Evolutionary conservation across 1,140 invertebrate species (phyloP).

Genomic region (Lordiphosa clarofinis): DNA sequence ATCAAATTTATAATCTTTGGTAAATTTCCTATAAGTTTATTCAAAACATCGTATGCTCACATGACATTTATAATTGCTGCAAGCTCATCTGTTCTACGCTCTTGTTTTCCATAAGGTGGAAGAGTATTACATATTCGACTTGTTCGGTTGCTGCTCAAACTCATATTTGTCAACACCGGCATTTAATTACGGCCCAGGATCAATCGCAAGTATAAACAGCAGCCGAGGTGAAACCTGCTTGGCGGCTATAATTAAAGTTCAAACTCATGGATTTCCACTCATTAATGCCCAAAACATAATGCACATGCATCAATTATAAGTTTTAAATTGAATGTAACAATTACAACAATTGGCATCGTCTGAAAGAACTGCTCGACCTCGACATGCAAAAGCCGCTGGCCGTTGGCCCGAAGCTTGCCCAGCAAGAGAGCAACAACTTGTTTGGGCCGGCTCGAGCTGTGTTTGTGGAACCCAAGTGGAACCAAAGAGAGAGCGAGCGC

Average conservation of each 20-base stretch:
- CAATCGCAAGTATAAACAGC: not conserved
- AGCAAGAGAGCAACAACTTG: constrained; percentile 6
- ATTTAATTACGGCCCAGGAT: constrained; percentile 24
- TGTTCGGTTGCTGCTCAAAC: too few species aligned
- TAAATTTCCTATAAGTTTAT: too few species aligned
- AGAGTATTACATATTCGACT: too few species aligned
- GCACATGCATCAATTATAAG: constrained; percentile 57
- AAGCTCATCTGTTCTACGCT: too few species aligned
- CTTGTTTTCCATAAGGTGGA: too few species aligned
- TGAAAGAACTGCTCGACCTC: constrained; percentile 61
- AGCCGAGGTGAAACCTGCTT: constrained; percentile 38
- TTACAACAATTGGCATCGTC: constrained; percentile 40
- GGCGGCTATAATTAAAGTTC: constrained; percentile 57
- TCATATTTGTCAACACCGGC: not conserved
- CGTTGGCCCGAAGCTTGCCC: constrained; percentile 34
- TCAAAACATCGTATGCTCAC: too few species aligned
- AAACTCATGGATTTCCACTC: constrained; percentile 54
- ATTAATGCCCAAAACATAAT: constrained; percentile 48
- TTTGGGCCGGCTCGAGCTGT: constrained; percentile 17
- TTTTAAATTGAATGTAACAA: constrained; percentile 65
- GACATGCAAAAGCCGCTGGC: constrained; percentile 64
- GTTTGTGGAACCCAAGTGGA: constrained; percentile 19
- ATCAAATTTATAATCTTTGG: too few species aligned
- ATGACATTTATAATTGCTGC: too few species aligned
- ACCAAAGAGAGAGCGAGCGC: constrained; percentile 10